Percentiles rank a stretch among this genome's conserved stretches.
Conservation (phyloP, 2,113 vertebrate species). For the Neomonachus schauinslandi region DNA sequence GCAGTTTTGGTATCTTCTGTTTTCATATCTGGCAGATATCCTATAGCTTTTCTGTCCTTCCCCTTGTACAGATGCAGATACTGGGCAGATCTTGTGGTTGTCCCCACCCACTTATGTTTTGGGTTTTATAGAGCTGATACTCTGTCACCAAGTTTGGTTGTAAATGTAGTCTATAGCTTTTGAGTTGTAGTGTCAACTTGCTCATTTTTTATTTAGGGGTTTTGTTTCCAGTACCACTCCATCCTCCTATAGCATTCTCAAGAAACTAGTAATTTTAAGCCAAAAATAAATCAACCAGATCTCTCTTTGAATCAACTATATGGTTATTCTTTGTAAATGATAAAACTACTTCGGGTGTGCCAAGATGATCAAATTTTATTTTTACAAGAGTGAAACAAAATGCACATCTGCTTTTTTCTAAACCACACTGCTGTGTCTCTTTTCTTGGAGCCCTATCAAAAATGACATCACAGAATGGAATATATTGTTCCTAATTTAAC, state of each 20-base stretch:
- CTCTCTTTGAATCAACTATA: neutral
- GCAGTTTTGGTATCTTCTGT: neutral
- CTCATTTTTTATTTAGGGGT: neutral
- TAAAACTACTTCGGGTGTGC: neutral
- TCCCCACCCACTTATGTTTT: neutral
- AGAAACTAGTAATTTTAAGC: constrained; percentile 10
- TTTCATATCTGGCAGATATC: neutral
- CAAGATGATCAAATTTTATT: constrained; percentile 45
- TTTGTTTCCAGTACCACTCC: neutral
- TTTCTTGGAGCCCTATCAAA: constrained; percentile 39
- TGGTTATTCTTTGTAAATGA: constrained; percentile 56
- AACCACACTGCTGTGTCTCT: neutral
- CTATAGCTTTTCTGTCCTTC: neutral
- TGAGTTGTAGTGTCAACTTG: neutral
- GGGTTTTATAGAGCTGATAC: neutral
- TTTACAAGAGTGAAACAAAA: constrained; percentile 31
- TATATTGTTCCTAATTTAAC: constrained; percentile 48
- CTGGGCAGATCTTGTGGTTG: neutral
- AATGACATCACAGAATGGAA: constrained; percentile 10
- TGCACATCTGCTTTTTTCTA: neutral
- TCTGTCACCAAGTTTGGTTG: neutral
- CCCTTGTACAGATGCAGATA: neutral
- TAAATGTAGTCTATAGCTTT: neutral
- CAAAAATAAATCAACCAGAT: neutral
- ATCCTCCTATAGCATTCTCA: neutral